These are phyloP conservation scores for Enteromius treurensis DNA, from an alignment of 2,797 vertebrate genomes.

Conservation along the genomic window DNA sequence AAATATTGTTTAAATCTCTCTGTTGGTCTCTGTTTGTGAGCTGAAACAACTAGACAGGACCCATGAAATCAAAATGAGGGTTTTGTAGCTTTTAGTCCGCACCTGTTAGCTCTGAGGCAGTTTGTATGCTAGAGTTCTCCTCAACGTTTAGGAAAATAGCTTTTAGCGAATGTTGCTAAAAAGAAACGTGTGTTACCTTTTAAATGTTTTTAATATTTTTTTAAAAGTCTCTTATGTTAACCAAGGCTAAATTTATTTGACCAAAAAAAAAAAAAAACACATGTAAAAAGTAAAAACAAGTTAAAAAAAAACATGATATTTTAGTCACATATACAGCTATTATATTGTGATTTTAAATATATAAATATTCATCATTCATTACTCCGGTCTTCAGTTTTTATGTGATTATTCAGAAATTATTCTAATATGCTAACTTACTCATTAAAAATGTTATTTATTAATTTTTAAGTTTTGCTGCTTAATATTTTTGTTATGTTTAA, in stretches of 20 bases:
- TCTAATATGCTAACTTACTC: background rate
- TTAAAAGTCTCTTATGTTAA: background rate
- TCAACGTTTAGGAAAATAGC: background rate
- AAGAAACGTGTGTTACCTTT: background rate
- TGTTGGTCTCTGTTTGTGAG: background rate
- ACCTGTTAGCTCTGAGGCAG: background rate
- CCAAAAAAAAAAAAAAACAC: too few species aligned
- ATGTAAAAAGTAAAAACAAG: background rate
- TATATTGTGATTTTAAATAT: too few species aligned
- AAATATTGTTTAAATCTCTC: background rate
- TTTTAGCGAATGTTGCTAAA: background rate
- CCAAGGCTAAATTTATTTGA: background rate
- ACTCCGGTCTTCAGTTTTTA: background rate
- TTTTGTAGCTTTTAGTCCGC: conserved; percentile 2
- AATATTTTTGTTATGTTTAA: background rate
- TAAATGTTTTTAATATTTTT: background rate
- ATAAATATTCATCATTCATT: background rate
- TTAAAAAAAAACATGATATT: background rate
- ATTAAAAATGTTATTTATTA: background rate
- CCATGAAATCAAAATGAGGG: background rate
- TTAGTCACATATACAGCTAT: too few species aligned
- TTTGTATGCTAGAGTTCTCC: background rate
- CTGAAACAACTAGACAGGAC: background rate
- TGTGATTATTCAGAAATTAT: background rate
- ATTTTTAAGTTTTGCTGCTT: background rate